Percentiles rank a stretch among this genome's conserved stretches.
Conservation (phyloP, 2,888 invertebrate genomes). For the Tenthredo mesomela region DNA sequence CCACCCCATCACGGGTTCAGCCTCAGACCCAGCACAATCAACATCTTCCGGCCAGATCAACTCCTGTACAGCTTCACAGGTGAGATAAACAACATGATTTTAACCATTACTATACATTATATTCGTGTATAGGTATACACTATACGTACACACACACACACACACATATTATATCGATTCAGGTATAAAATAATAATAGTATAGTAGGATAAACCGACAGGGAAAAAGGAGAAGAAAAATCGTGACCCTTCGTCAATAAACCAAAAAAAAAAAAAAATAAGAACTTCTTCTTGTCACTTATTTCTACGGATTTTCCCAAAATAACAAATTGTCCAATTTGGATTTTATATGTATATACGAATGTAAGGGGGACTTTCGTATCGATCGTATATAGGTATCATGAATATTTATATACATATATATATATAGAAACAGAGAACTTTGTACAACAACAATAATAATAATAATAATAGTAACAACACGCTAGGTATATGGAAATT, state of each 20-base stretch:
- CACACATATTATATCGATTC: neutral
- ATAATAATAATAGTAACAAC: neutral
- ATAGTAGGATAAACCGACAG: neutral
- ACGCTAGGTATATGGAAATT: no score
- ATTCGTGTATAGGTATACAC: neutral
- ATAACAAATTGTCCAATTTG: neutral
- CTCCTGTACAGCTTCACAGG: conserved; percentile 75
- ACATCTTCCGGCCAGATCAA: conserved; percentile 74
- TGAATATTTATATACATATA: no score
- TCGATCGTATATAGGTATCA: no score
- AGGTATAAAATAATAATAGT: neutral
- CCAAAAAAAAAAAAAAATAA: neutral
- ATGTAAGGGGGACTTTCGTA: no score
- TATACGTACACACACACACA: neutral
- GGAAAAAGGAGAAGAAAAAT: neutral
- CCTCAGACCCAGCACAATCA: conserved; percentile 75
- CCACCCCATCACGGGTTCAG: conserved; percentile 70
- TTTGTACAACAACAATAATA: neutral
- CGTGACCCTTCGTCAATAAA: neutral
- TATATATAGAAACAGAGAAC: neutral
- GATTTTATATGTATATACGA: neutral
- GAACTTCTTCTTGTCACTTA: neutral
- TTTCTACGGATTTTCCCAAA: neutral
- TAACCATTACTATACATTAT: neutral
- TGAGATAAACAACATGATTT: conserved; percentile 58